Percentiles rank a stretch among this genome's conserved stretches.
Evolutionary conservation across 2,888 invertebrate genomes (phyloP).

Genomic region (Drosophila falleni): DNA sequence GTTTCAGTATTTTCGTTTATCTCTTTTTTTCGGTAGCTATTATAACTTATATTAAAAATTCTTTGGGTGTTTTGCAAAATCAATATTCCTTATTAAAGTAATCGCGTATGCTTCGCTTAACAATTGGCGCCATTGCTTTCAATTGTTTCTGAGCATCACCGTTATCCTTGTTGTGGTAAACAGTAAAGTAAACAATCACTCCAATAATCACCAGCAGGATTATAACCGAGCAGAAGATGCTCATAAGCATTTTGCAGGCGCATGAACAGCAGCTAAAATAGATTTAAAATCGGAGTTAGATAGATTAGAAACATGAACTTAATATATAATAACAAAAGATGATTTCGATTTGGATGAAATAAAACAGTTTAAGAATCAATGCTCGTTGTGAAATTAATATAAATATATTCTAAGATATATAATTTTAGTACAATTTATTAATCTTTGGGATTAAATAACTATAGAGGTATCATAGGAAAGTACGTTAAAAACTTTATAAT

Average conservation of each 20-base stretch:
- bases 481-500: background rate
- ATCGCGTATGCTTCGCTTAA: constrained; percentile 75
- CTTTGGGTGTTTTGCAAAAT: constrained; percentile 15
- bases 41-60: constrained; percentile 64
- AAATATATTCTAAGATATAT: background rate
- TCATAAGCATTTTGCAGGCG: constrained; percentile 79
- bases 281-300: background rate
- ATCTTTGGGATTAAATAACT: background rate
- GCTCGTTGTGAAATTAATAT: background rate
- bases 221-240: constrained; percentile 73
- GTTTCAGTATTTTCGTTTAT: constrained; percentile 19
- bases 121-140: constrained; percentile 57
- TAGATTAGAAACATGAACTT: background rate
- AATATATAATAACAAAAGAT: background rate
- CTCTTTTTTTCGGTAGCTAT: constrained; percentile 24
- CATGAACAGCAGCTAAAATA: constrained; percentile 82
- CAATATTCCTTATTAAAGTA: constrained; percentile 69
- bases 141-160: constrained; percentile 48
- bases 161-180: constrained; percentile 75
- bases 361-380: background rate
- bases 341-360: background rate
- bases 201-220: constrained; percentile 78
- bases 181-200: constrained; percentile 82
- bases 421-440: background rate
- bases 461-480: background rate